Base-by-base conservation (phyloP, 2,888 invertebrate genomes). In the Eilema griseolum region DNA sequence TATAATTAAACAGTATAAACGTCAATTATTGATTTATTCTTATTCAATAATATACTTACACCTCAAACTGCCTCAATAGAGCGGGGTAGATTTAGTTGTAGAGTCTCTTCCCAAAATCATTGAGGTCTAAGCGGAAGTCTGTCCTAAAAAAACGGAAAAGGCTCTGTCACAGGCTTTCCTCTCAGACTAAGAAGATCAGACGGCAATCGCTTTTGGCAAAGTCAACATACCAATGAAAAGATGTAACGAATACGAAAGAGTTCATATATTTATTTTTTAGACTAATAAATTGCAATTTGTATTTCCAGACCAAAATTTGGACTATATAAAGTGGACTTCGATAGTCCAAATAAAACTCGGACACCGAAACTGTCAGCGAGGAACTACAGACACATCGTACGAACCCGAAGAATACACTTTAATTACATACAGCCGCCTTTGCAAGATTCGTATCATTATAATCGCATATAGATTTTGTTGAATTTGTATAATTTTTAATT, bases 291-390 rank as follows among this genome's bases (percentile, higher is more conserved):
- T n/a, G n/a, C n/a, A n/a, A n/a, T 20, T 64, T 64, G 57, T 60
- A 3, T n/a, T 78, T 74, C 26, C 67, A 79, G 79, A 11, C n/a
- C 67, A 8, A 74, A 93, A 80, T 95, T 95, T 73, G 95, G 95
- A 1, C 83, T 95, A 16, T 95, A 90, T 79, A 89, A 91, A 71
- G 95, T 95, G 5, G 94, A 95, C 76, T 95, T 93, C 79, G 79
- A 88, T 20, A 92, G 91, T 74, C 88, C 92, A 23, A 84, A 93
- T 26, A 90, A 83, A 68, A 92, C 92, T 2, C 89, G 95, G 57
- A 95, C 91, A 1, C 91, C 95, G 0, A 95, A 95, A 76, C 83
- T 95, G 20, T 95, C 95, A 5, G 95, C 93, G 0, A 78, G 88
- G 12, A 93, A 91, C 78, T 95, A 90, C 76, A 83, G 86, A 12